Evolutionary conservation across 1,140 invertebrate species (phyloP), one percentile per base, ranked within the genome.

Genomic region (Panonychus citri): DNA sequence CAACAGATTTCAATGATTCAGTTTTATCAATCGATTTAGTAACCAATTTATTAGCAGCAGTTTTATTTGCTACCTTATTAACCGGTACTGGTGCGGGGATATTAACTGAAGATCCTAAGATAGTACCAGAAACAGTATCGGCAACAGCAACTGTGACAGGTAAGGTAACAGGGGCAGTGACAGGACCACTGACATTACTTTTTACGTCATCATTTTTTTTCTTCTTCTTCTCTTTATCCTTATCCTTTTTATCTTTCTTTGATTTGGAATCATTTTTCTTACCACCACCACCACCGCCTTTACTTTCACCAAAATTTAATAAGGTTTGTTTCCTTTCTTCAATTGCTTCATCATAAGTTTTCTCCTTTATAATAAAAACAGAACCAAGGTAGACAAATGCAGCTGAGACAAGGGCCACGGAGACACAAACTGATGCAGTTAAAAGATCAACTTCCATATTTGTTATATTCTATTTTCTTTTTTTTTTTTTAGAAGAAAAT

Each of bases 331-430:
- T 34, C 12, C 30, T 58, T 59, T 61, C 60, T 46, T 61, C 60
- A 30, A 61, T 59, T n/a, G 60, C 60, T 51, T 61, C 60, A 50
- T 61, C 60, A 56, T 59, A 61, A 2, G 60, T 61, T 26, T 55
- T 58, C 53, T 66, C 65, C 53, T 61, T 61, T 39, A 63, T 66
- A 39, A 64, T 63, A 43, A 65, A 59, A 17, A 62, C 61, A 39
- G 63, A 64, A 21, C 64, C 58, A 24, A 63, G 42, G 30, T 64
- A 63, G 3, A 66, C 61, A 26, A 62, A 59, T 19, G 61, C 51
- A 17, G 62, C 62, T 24, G 64, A 60, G 13, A 64, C 58, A 15
- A 63, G 57, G 54, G 56, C 59, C 12, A 61, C 58, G 17, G 53
- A 56, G 21, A 51, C 58, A 56, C 58, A 61, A 25, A 61, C 56